Conservation (phyloP, 2,797 vertebrate genomes). For the Pangasius sanitwongsei region DNA sequence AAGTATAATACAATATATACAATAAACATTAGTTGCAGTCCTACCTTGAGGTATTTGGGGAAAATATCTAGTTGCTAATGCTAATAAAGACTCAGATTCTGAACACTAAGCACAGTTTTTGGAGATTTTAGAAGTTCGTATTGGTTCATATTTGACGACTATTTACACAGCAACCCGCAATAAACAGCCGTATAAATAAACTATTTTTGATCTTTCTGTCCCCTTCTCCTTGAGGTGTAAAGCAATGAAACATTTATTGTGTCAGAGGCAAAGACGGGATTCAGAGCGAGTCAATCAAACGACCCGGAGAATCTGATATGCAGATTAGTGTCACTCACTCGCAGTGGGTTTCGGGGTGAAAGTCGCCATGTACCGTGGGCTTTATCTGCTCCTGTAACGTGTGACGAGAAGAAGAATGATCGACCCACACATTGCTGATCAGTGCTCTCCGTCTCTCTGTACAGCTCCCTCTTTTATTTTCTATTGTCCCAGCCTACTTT, state of each 20-base stretch:
- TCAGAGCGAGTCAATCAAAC: slow-evolving; percentile 43
- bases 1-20: background rate
- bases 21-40: background rate
- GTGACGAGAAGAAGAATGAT: slow-evolving; percentile 10
- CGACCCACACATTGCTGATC: slow-evolving; percentile 26
- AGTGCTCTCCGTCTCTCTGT: background rate
- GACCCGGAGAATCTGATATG: slow-evolving; percentile 39
- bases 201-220: slow-evolving; percentile 22
- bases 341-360: background rate
- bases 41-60: background rate
- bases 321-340: slow-evolving; percentile 44
- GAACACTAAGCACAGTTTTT: background rate
- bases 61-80: background rate
- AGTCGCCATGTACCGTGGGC: background rate
- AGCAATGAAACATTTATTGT: slow-evolving; percentile 50
- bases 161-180: background rate
- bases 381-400: background rate
- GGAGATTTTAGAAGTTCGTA: background rate
- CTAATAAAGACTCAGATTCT: background rate
- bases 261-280: slow-evolving; percentile 28
- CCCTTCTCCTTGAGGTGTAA: slow-evolving; percentile 20
- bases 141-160: background rate
- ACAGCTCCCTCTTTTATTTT: background rate
- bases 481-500: background rate
- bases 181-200: slow-evolving; percentile 15